phyloP scores from a whole-genome alignment of 2,888 invertebrate genomes.

The Octodonta nipae region DNA sequence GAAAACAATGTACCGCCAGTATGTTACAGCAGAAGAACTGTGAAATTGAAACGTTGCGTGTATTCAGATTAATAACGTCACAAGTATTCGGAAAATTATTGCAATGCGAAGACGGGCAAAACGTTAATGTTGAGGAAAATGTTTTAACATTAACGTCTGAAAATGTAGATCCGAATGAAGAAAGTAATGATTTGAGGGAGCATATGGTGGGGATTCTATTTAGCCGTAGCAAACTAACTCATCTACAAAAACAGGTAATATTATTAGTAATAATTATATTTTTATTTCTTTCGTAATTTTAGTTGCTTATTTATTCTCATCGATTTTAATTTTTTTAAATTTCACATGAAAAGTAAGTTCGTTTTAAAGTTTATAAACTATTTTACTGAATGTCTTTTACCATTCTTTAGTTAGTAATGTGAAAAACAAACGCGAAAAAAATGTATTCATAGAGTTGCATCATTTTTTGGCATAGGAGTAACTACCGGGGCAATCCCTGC shows the following conservation, averaged over 20 bases:
- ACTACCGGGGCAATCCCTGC: no score
- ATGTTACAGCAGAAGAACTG: constrained; percentile 75
- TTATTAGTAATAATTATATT: no score
- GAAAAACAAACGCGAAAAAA: no score
- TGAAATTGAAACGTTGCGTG: constrained; percentile 81
- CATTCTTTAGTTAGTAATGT: no score
- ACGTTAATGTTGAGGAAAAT: constrained; percentile 19
- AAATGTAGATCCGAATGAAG: constrained; percentile 36
- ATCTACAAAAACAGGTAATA: constrained; percentile 82
- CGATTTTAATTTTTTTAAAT: no score
- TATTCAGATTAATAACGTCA: constrained; percentile 81
- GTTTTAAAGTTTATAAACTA: no score
- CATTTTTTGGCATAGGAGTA: no score
- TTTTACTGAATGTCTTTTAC: no score
- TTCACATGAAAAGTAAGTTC: no score
- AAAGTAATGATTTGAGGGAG: constrained; percentile 56
- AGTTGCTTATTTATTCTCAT: no score
- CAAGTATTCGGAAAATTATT: constrained; percentile 82
- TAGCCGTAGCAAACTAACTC: constrained; percentile 82
- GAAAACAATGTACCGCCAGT: constrained; percentile 40
- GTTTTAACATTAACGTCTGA: constrained; percentile 28
- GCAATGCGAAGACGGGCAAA: constrained; percentile 45
- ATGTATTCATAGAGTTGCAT: no score
- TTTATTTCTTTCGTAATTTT: no score
- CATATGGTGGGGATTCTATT: constrained; percentile 95